phyloP scores from a whole-genome alignment of 2,888 invertebrate species.

The Acrocyrtus sp. region DNA sequence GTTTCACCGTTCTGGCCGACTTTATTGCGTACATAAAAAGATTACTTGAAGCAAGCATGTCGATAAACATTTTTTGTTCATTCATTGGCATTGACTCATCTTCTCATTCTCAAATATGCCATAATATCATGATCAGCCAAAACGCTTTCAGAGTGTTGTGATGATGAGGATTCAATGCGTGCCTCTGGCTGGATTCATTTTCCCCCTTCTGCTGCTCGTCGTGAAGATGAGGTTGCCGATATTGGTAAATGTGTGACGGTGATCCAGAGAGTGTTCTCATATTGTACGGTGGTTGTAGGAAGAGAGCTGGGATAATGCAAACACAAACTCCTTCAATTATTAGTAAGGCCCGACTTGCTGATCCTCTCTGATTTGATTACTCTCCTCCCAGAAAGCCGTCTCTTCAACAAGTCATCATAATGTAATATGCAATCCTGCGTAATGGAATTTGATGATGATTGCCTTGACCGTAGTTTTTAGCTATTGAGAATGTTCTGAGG shows the following conservation, averaged over 20 bases:
- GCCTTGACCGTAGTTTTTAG: slow-evolving; percentile 55
- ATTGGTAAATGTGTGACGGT: slow-evolving; percentile 16
- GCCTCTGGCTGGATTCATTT: neutral
- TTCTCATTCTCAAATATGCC: neutral
- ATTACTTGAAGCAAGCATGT: slow-evolving; percentile 5
- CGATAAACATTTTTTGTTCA: neutral
- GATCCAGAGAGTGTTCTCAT: slow-evolving; percentile 36
- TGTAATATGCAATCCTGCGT: slow-evolving; percentile 34
- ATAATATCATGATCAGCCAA: too few species aligned
- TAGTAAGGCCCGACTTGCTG: slow-evolving; percentile 50
- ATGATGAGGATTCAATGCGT: neutral
- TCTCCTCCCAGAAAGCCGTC: slow-evolving; percentile 55
- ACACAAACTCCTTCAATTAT: slow-evolving; percentile 50
- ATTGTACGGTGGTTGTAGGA: slow-evolving; percentile 34
- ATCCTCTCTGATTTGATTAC: slow-evolving; percentile 53
- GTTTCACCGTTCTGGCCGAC: neutral
- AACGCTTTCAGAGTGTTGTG: too few species aligned
- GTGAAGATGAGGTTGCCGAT: slow-evolving; percentile 30
- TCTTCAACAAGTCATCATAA: slow-evolving; percentile 53
- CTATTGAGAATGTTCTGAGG: slow-evolving; percentile 4
- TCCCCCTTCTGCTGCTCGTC: slow-evolving; percentile 3
- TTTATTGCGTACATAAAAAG: neutral
- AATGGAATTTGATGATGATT: slow-evolving; percentile 56
- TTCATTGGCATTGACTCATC: neutral
- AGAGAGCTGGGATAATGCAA: slow-evolving; percentile 30